Evolutionary conservation across 2,113 vertebrate genomes (phyloP).

Genomic region (Pedionomus torquatus): DNA sequence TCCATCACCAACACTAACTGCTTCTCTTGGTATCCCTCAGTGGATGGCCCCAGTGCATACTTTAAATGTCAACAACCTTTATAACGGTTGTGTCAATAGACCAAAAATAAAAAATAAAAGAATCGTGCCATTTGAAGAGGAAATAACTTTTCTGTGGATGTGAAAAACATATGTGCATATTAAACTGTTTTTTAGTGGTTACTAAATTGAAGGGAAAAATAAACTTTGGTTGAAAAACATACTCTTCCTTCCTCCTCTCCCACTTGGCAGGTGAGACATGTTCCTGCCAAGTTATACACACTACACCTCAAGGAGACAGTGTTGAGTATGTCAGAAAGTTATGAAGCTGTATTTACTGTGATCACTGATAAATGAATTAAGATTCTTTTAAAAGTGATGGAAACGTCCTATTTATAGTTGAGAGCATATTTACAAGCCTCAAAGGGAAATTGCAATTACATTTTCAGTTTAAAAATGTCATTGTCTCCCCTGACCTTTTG

Average conservation of each 20-base stretch:
- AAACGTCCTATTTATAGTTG: slow-evolving; percentile 21
- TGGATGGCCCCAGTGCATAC: neutral
- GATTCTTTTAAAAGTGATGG: neutral
- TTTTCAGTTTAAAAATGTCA: slow-evolving; percentile 25
- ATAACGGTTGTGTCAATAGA: neutral
- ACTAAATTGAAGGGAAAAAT: neutral
- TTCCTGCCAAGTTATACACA: neutral
- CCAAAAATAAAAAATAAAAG: neutral
- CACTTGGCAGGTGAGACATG: neutral
- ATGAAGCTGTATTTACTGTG: neutral
- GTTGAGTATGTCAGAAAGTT: neutral
- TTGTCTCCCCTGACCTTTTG: slow-evolving; percentile 22
- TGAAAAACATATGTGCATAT: neutral
- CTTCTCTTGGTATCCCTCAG: neutral
- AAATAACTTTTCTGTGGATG: neutral
- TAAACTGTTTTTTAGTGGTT: neutral
- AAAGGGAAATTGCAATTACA: slow-evolving; percentile 7
- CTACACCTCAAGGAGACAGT: neutral
- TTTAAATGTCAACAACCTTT: neutral
- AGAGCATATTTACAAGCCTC: neutral
- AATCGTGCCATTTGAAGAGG: neutral
- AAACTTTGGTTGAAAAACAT: neutral
- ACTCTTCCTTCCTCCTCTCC: neutral
- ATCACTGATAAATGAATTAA: slow-evolving; percentile 15
- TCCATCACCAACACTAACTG: neutral